phyloP scores from a whole-genome alignment of 2,888 invertebrate species.

The Tricholauxania praeusta region DNA sequence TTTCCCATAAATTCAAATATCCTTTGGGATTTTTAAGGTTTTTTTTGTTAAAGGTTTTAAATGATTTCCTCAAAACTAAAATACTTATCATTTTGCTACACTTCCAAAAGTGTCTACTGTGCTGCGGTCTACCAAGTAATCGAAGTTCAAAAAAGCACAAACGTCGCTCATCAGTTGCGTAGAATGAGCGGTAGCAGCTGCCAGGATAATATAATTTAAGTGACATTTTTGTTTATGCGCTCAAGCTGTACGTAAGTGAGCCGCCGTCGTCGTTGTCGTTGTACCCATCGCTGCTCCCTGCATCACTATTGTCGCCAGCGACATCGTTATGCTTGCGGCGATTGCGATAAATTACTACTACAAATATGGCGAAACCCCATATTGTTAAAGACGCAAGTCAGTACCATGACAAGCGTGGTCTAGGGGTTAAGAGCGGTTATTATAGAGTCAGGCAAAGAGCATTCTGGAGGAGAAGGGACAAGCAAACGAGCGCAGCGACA shows the following conservation, averaged over 20 bases:
- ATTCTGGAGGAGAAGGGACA: conserved; percentile 45
- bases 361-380: conserved; percentile 30
- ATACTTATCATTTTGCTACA: no score
- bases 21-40: no score
- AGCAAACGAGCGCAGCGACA: conserved; percentile 43
- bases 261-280: conserved; percentile 5
- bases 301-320: background rate
- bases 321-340: conserved; percentile 36
- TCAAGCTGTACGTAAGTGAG: conserved; percentile 26
- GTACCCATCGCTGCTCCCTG: background rate
- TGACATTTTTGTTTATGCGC: conserved; percentile 54
- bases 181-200: conserved; percentile 42
- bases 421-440: background rate
- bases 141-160: no score
- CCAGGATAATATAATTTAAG: conserved; percentile 64
- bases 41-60: no score
- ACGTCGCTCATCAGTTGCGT: no score
- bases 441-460: background rate
- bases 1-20: no score
- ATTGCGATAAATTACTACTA: conserved; percentile 46
- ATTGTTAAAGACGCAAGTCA: background rate
- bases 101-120: no score
- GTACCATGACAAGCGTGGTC: background rate
- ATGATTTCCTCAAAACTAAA: no score
- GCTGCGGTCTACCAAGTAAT: no score